These are phyloP conservation scores for Caretta caretta DNA, from an alignment of 2,113 vertebrate species.

Conservation along the genomic window DNA sequence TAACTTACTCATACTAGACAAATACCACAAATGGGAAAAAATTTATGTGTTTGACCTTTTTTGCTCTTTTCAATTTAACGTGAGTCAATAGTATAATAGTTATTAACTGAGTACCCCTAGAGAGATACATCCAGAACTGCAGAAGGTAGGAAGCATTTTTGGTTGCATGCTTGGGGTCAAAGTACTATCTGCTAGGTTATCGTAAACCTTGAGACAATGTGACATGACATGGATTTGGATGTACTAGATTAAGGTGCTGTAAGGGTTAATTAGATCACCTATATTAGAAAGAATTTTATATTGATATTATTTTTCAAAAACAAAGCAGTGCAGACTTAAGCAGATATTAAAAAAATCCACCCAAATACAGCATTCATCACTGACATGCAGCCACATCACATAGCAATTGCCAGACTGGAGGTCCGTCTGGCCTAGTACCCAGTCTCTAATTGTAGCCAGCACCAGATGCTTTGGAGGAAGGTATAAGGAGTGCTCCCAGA, in stretches of 20 bases:
- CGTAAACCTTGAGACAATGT: background rate
- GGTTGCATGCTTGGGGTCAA: background rate
- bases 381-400: rapidly evolving
- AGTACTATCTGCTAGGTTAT: background rate
- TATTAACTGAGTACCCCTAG: background rate
- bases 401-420: background rate
- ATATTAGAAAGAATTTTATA: background rate
- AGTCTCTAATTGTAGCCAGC: background rate
- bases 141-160: background rate
- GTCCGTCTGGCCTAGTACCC: background rate
- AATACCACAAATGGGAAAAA: background rate
- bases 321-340: background rate
- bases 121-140: background rate
- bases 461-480: background rate
- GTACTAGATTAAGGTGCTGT: background rate
- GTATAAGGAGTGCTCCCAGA: background rate
- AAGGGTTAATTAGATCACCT: background rate
- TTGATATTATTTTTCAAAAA: background rate
- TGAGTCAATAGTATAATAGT: background rate
- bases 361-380: background rate
- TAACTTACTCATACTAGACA: background rate
- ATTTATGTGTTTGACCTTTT: background rate
- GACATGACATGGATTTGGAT: background rate
- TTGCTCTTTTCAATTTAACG: background rate
- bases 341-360: background rate